These are phyloP conservation scores for Dipodomys stephensi DNA, from an alignment of 2,113 vertebrate genomes.

Conservation along the genomic window DNA sequence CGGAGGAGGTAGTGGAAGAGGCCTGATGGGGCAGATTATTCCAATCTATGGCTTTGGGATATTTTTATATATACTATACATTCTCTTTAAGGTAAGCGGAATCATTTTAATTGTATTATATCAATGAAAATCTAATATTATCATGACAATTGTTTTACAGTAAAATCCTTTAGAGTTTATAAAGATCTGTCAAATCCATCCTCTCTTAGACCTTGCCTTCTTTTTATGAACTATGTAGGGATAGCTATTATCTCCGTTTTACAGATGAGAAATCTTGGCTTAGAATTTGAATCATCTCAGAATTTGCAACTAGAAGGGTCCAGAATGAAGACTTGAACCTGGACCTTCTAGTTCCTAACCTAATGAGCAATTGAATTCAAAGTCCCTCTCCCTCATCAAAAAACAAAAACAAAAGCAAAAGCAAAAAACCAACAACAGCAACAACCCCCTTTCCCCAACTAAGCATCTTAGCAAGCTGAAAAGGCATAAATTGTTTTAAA, in stretches of 20 bases:
- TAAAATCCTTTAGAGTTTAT: constrained; percentile 38
- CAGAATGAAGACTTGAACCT: constrained; percentile 33
- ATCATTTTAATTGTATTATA: constrained; percentile 5
- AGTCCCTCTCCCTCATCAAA: not conserved
- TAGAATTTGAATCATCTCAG: not conserved
- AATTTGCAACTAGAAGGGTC: constrained; percentile 46
- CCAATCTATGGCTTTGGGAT: constrained; percentile 98
- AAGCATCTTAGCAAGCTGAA: not conserved
- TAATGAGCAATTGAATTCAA: not conserved
- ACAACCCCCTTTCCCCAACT: too few species aligned
- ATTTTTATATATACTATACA: constrained; percentile 96
- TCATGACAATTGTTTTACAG: constrained; percentile 32
- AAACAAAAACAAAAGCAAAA: not conserved
- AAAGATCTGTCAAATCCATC: not conserved
- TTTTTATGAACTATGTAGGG: not conserved
- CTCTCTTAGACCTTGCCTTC: not conserved
- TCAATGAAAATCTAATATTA: constrained; percentile 15
- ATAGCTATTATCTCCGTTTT: constrained; percentile 43
- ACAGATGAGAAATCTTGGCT: constrained; percentile 22
- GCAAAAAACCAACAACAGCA: too few species aligned
- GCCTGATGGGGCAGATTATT: constrained; percentile 94
- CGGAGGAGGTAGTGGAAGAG: constrained; percentile 86
- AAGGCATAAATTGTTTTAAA: constrained; percentile 15
- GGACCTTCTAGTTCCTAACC: constrained; percentile 24
- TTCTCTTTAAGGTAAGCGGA: constrained; percentile 95